phyloP scores from a whole-genome alignment of 2,888 invertebrate species.

The Dryomyza anilis region DNA sequence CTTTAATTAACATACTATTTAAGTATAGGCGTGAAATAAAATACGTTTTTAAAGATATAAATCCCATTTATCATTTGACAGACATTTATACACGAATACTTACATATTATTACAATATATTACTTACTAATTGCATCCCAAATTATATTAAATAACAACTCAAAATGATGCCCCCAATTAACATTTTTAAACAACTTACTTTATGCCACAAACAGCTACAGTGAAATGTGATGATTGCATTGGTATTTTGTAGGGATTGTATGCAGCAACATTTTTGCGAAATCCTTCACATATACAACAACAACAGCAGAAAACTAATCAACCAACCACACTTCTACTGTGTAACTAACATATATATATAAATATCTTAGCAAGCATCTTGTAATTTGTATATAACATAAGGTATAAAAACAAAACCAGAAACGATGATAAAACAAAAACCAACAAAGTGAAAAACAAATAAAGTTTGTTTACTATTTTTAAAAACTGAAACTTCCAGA shows the following conservation, averaged over 20 bases:
- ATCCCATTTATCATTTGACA: constrained; percentile 3
- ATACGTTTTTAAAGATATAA: too few species aligned
- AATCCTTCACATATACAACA: too few species aligned
- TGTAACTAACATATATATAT: constrained; percentile 26
- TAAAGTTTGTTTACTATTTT: constrained; percentile 34
- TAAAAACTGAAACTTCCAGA: constrained; percentile 3
- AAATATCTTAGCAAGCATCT: constrained; percentile 31
- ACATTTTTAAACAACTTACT: constrained; percentile 16
- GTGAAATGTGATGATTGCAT: constrained; percentile 2
- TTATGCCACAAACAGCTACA: constrained; percentile 18
- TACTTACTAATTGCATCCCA: constrained; percentile 28
- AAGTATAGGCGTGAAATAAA: too few species aligned
- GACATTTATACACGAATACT: not conserved
- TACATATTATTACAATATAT: not conserved
- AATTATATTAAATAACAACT: too few species aligned
- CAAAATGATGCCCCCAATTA: too few species aligned
- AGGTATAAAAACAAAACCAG: constrained; percentile 30
- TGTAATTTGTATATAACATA: constrained; percentile 37
- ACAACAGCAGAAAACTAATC: too few species aligned
- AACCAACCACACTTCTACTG: constrained; percentile 26
- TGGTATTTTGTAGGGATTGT: not conserved
- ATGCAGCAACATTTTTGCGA: constrained; percentile 16
- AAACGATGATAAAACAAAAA: constrained; percentile 17
- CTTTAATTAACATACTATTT: too few species aligned
- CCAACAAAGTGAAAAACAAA: constrained; percentile 28